Evolutionary conservation across 1,140 invertebrate genomes (phyloP).

Genomic region (Drosophila burlai): DNA sequence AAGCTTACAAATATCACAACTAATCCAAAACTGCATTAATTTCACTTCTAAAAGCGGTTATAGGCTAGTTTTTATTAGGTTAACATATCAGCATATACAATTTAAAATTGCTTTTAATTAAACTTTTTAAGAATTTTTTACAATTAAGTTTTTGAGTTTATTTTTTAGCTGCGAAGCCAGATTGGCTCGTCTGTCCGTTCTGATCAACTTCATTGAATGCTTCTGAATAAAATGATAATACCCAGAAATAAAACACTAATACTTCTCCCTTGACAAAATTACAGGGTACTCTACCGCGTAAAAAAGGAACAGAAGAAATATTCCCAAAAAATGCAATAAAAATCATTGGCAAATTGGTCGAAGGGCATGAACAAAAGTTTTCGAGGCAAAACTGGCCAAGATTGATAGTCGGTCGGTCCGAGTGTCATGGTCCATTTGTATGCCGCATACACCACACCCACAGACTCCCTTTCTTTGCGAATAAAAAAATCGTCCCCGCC

Average conservation of each 20-base stretch:
- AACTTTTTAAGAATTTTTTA: too few species aligned
- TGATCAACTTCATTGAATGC: neutral
- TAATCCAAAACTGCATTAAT: too few species aligned
- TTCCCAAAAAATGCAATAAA: slow-evolving; percentile 66
- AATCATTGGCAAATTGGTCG: slow-evolving; percentile 55
- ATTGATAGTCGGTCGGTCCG: slow-evolving; percentile 63
- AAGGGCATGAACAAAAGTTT: slow-evolving; percentile 54
- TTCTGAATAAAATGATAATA: neutral
- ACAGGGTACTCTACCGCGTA: neutral
- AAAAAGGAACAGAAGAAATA: slow-evolving; percentile 6
- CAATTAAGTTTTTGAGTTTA: too few species aligned
- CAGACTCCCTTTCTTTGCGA: neutral
- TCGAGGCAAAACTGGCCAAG: slow-evolving; percentile 42
- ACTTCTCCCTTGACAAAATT: neutral
- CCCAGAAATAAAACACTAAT: neutral
- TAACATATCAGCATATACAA: too few species aligned
- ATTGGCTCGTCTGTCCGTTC: neutral
- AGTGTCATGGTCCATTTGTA: slow-evolving; percentile 65
- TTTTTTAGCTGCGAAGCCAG: neutral
- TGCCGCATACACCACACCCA: slow-evolving; percentile 40
- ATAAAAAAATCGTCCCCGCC: neutral
- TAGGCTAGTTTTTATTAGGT: too few species aligned
- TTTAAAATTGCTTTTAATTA: too few species aligned
- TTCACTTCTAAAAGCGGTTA: too few species aligned
- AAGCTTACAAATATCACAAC: neutral